Base-by-base conservation (phyloP, 2,888 invertebrate genomes). In the Scaptomyza parva region DNA sequence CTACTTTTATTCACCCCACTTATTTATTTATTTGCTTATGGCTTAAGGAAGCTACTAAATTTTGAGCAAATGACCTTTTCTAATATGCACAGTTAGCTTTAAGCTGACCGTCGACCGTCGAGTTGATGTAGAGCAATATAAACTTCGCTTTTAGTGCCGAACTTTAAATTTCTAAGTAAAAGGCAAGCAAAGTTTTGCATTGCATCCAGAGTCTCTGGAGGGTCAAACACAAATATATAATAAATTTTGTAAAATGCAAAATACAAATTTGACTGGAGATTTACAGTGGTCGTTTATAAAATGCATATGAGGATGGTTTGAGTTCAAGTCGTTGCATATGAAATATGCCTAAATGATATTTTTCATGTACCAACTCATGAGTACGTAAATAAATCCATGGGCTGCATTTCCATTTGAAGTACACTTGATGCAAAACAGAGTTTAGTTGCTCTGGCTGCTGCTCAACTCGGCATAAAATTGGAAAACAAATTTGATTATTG, bases 401-500 rank as follows among this genome's bases (percentile, higher is more conserved):
- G 44, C 43, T 39, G 44, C 22, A 53, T 37, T 41, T 57, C 33
- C 39, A 35, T 33, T 33, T 60, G 39, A 41, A 64, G 47, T 54
- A 40, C 39, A 58, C 22, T 33, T 40, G 47, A 58, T 63, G 55
- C 63, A 68, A 47, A 20, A 43, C 37, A 33, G 39, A 53, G 50
- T 59, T 45, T 18, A 17, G 47, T 39, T 48, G 54, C 45, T 43
- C 9, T 48, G 52, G 4, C 43, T 62, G 83, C 58, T 82, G 86
- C 53, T 76, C 80, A 86, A 53, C 69, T 76, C 50, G 69, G 78
- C 83, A 84, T 86, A 74, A 84, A 84, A 84, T 83, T 84, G 82
- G 68, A 70, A 78, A 74, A 68, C 60, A 74, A 86, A 86, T 86
- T 84, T 59, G 74, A 81, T 83, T 84, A 84, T 86, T 72, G 82